Conservation (phyloP, 2,888 invertebrate genomes). For the Drosophila nr. fundita region DNA sequence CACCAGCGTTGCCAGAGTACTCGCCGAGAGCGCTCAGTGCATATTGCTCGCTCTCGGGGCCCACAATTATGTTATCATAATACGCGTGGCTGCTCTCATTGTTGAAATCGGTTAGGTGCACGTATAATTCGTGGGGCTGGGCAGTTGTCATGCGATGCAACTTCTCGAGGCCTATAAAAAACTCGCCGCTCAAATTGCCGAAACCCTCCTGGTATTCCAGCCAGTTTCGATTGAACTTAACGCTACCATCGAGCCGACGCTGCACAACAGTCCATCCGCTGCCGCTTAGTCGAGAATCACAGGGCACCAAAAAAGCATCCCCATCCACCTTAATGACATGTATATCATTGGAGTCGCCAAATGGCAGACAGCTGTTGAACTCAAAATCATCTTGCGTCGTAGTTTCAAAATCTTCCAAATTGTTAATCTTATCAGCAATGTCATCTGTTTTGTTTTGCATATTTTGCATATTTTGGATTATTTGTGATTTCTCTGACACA, state of each 20-base stretch:
- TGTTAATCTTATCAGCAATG: conserved; percentile 1
- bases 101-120: conserved; percentile 88
- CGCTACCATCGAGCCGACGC: conserved; percentile 88
- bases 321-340: conserved; percentile 29
- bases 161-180: conserved; percentile 90
- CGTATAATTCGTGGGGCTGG: conserved; percentile 86
- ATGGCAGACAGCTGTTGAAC: conserved; percentile 36
- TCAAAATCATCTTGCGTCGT: background rate
- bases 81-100: conserved; percentile 87
- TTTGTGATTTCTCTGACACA: conserved; percentile 31
- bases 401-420: conserved; percentile 18
- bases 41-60: conserved; percentile 88
- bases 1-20: conserved; percentile 88
- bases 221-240: conserved; percentile 88
- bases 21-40: conserved; percentile 88
- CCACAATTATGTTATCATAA: conserved; percentile 88
- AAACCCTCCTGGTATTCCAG: conserved; percentile 89
- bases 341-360: conserved; percentile 18
- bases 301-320: conserved; percentile 35
- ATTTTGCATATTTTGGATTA: conserved; percentile 34
- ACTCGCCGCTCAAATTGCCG: conserved; percentile 89
- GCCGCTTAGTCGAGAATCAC: conserved; percentile 35
- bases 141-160: conserved; percentile 85
- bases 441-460: conserved; percentile 29
- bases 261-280: conserved; percentile 89